Conservation (phyloP, 2,113 vertebrate species). For the Falco punctatus region DNA sequence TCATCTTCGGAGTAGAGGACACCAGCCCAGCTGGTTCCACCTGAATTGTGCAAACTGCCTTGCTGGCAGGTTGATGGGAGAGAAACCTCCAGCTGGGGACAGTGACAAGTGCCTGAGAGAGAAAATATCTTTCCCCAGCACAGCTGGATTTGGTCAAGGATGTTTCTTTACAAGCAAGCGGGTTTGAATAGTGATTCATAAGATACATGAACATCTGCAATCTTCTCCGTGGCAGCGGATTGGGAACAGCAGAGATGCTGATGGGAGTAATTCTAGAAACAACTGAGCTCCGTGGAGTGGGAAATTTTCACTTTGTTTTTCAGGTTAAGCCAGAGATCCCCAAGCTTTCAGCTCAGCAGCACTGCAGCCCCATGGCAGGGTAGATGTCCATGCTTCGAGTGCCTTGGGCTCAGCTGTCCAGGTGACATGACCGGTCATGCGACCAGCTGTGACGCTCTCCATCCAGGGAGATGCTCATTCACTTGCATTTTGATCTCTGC, state of each 20-base stretch:
- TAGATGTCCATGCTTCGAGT: accelerated
- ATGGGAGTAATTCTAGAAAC: not conserved
- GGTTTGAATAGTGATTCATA: not conserved
- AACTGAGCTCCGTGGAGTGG: not conserved
- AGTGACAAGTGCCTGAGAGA: not conserved
- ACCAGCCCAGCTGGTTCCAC: not conserved
- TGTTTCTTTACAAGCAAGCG: not conserved
- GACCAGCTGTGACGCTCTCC: accelerated
- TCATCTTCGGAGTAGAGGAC: not conserved
- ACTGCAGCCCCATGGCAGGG: accelerated
- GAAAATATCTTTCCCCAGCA: not conserved
- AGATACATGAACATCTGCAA: not conserved
- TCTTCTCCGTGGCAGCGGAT: not conserved
- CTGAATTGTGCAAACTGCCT: not conserved
- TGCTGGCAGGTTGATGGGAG: not conserved
- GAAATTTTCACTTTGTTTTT: not conserved
- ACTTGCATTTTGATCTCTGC: not conserved
- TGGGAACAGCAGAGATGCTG: not conserved
- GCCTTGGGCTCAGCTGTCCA: not conserved
- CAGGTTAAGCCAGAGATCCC: not conserved
- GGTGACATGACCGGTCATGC: not conserved
- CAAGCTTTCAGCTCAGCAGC: not conserved
- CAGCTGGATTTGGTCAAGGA: not conserved
- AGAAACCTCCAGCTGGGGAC: not conserved
- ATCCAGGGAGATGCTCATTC: too few relatives aligned